These are phyloP conservation scores for Heliconius congener DNA, from an alignment of 1,140 invertebrate species.

Conservation along the genomic window DNA sequence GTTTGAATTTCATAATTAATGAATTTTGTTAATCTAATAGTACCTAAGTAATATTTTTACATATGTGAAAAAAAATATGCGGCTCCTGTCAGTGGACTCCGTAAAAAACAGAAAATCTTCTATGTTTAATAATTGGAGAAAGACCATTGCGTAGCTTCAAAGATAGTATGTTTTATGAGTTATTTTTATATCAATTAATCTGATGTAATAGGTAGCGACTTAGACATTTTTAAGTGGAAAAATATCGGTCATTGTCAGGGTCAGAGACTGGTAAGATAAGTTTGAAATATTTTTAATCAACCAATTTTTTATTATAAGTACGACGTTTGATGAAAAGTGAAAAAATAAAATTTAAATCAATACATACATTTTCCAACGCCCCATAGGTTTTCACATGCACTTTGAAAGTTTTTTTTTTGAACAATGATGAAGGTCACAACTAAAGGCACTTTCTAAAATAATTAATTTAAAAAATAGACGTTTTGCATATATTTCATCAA, in stretches of 20 bases:
- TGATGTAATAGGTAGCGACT: not conserved
- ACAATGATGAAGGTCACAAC: not conserved
- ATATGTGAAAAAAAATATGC: too few species aligned
- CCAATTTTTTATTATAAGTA: too few species aligned
- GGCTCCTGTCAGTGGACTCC: too few species aligned
- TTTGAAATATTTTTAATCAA: not conserved
- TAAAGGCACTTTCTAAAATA: not conserved
- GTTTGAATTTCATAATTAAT: too few species aligned
- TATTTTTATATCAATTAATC: not conserved
- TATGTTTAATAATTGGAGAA: not conserved
- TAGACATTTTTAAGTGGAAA: not conserved
- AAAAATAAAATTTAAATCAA: not conserved
- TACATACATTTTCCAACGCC: slow-evolving; percentile 10
- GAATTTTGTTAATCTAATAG: too few species aligned
- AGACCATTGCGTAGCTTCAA: not conserved
- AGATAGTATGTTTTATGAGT: not conserved
- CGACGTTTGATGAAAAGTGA: too few species aligned
- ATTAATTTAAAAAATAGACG: not conserved
- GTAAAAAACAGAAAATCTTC: too few species aligned
- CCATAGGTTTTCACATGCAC: slow-evolving; percentile 22
- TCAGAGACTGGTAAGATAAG: not conserved
- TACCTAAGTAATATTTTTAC: too few species aligned
- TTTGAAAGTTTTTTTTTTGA: slow-evolving; percentile 2
- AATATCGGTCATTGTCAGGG: not conserved
- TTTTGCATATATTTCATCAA: not conserved